Percentiles rank a stretch among this genome's conserved stretches.
Evolutionary conservation across 2,797 vertebrate genomes (phyloP).

Genomic region (Limosa lapponica): DNA sequence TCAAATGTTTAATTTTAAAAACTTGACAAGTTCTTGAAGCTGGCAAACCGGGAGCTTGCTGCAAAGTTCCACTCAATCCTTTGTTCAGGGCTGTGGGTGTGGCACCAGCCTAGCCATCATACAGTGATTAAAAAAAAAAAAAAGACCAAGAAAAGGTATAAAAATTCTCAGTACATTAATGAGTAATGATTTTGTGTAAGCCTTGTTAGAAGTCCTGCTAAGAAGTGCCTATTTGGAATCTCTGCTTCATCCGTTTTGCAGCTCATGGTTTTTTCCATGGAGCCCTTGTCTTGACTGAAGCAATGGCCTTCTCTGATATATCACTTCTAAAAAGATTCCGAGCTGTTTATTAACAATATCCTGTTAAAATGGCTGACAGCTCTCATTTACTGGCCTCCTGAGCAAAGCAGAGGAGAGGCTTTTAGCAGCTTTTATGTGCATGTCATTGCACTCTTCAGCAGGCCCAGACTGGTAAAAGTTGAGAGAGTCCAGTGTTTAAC

Average conservation of each 20-base stretch:
- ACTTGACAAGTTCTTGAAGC: neutral
- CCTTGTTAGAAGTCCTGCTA: neutral
- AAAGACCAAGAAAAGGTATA: neutral
- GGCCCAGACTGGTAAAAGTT: neutral
- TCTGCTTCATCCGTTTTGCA: neutral
- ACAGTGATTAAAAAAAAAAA: neutral
- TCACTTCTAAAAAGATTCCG: neutral
- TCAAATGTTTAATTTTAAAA: neutral
- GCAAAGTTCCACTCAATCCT: neutral
- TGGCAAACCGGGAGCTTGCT: neutral
- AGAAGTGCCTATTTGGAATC: neutral
- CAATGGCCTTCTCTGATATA: neutral
- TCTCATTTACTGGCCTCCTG: neutral
- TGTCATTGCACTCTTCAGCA: neutral
- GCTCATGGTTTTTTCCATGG: neutral
- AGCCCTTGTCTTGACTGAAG: neutral
- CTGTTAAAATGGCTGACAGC: neutral
- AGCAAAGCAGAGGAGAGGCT: neutral
- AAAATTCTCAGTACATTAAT: neutral
- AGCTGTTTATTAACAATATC: neutral
- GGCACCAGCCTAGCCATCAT: neutral
- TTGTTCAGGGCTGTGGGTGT: neutral
- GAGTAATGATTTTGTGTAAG: neutral
- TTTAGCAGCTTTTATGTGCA: constrained; percentile 30
- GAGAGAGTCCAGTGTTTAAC: constrained; percentile 23